Evolutionary conservation across 1,140 invertebrate species (phyloP).

Genomic region (Ectropis grisescens): DNA sequence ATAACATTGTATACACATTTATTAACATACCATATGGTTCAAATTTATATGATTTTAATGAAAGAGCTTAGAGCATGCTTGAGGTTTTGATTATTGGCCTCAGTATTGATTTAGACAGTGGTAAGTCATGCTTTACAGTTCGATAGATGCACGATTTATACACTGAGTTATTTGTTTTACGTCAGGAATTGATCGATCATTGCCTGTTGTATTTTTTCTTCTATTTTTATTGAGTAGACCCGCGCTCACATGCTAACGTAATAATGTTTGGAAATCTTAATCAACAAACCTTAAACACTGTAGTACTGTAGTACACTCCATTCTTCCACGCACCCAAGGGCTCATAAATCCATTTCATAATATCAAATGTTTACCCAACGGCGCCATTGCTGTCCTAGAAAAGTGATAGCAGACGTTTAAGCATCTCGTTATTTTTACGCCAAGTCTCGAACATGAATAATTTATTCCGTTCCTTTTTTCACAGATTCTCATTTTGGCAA

Average conservation of each 20-base stretch:
- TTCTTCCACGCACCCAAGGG: no score
- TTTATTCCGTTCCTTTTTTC: constrained; percentile 15
- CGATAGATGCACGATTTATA: constrained; percentile 37
- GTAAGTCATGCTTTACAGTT: constrained; percentile 10
- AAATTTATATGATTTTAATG: no score
- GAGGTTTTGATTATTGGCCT: no score
- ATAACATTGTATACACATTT: no score
- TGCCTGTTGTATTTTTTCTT: constrained; percentile 29
- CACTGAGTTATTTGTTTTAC: constrained; percentile 57
- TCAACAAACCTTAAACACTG: no score
- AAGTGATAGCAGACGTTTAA: constrained; percentile 4
- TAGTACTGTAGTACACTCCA: no score
- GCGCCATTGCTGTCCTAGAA: constrained; percentile 2
- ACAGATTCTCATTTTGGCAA: constrained; percentile 18
- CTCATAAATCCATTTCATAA: constrained; percentile 2
- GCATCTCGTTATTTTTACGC: constrained; percentile 14
- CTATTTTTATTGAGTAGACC: constrained; percentile 30
- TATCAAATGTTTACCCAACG: constrained; percentile 4
- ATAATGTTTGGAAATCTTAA: constrained; percentile 4
- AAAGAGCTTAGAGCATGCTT: no score
- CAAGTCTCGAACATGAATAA: constrained; percentile 12
- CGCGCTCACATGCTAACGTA: constrained; percentile 9
- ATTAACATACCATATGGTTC: no score
- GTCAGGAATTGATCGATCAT: constrained; percentile 61
- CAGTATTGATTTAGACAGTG: constrained; percentile 3